phyloP scores from a whole-genome alignment of 2,113 vertebrate species.

The Tyrannus savana region DNA sequence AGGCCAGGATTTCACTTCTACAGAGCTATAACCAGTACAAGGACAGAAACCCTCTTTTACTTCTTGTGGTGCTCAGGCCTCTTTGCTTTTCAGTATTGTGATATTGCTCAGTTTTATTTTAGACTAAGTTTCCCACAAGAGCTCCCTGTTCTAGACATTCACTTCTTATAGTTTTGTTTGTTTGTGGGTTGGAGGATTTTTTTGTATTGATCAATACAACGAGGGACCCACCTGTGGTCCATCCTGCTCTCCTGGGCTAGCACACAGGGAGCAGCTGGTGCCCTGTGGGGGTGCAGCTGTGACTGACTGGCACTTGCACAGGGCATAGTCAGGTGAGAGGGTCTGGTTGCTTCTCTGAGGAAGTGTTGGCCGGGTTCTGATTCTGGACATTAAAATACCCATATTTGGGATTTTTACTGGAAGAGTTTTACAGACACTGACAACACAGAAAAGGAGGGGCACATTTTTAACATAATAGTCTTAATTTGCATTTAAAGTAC shows the following conservation, averaged over 20 bases:
- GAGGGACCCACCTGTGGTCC: neutral
- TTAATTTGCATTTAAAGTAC: neutral
- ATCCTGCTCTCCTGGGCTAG: neutral
- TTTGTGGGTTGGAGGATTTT: accelerated
- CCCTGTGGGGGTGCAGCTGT: neutral
- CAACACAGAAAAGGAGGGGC: neutral
- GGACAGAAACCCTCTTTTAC: neutral
- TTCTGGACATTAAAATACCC: neutral
- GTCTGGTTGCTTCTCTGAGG: neutral
- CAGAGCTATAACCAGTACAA: neutral
- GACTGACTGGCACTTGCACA: neutral
- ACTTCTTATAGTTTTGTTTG: neutral
- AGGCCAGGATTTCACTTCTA: neutral
- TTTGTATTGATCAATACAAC: neutral
- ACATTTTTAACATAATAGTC: neutral
- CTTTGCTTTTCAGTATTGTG: neutral
- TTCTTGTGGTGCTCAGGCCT: neutral
- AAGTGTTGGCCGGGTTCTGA: neutral
- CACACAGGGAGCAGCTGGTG: neutral
- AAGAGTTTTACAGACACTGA: neutral
- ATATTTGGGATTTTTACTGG: neutral
- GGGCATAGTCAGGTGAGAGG: neutral
- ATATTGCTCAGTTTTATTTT: neutral
- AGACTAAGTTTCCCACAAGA: neutral
- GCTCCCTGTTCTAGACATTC: neutral